Conservation (phyloP, 2,113 vertebrate species). For the Arothron firmamentum region DNA sequence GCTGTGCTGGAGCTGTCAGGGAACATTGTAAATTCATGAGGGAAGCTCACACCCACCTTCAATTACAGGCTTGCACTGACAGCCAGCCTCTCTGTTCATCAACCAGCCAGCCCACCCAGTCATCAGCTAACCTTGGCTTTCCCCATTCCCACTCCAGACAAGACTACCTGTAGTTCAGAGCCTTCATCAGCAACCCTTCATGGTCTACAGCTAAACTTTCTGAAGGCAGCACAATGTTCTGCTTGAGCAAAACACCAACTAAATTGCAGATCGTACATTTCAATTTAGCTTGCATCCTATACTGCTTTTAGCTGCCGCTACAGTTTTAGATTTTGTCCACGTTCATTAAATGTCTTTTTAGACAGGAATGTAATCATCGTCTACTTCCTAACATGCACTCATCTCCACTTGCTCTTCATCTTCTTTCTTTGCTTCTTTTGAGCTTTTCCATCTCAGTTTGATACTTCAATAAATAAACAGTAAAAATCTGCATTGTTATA, state of each 20-base stretch:
- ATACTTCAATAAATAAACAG: no score
- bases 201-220: conserved; percentile 11
- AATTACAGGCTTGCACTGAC: conserved; percentile 61
- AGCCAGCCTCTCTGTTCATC: conserved; percentile 49
- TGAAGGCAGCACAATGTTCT: not conserved
- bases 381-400: not conserved
- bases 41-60: conserved; percentile 47
- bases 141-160: conserved; percentile 20
- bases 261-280: no score
- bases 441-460: no score
- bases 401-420: conserved; percentile 14
- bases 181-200: not conserved
- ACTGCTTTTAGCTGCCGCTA: no score
- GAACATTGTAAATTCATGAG: conserved; percentile 42
- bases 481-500: not conserved
- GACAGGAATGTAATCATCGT: not conserved
- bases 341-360: no score
- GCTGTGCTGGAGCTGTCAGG: conserved; percentile 46
- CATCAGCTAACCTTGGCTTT: conserved; percentile 26
- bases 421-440: not conserved
- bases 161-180: conserved; percentile 9
- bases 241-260: no score
- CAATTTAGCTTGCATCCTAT: no score
- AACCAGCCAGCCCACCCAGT: conserved; percentile 39
- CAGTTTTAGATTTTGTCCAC: no score